phyloP scores from a whole-genome alignment of 2,797 vertebrate genomes.

The Phyllotis vaccarum region DNA sequence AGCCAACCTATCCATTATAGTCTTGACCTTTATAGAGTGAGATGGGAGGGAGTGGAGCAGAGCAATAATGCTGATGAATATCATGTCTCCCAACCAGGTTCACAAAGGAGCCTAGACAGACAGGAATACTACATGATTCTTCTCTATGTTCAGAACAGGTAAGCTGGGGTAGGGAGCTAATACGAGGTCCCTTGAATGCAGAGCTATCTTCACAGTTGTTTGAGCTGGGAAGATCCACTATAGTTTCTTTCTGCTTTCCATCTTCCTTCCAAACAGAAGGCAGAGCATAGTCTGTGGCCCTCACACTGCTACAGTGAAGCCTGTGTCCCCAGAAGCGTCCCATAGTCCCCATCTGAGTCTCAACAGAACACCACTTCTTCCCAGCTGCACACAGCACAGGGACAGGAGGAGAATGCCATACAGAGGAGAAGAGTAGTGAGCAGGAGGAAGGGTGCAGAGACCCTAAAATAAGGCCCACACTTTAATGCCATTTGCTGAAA shows the following conservation, averaged over 20 bases:
- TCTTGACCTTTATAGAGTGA: not conserved
- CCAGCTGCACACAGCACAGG: not conserved
- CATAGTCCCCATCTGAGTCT: not conserved
- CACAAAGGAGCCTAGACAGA: not conserved
- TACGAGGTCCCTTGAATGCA: not conserved
- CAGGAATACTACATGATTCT: not conserved
- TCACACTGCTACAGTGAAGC: not conserved
- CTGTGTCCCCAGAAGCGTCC: not conserved
- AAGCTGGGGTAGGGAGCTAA: not conserved
- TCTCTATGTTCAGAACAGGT: not conserved
- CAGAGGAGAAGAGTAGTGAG: not conserved
- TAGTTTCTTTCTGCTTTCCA: not conserved
- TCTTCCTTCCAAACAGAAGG: not conserved
- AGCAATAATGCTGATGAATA: not conserved
- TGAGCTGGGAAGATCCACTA: not conserved
- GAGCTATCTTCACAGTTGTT: not conserved
- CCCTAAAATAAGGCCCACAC: not conserved
- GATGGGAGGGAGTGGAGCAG: not conserved
- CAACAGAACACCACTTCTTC: not conserved
- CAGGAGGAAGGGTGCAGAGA: not conserved
- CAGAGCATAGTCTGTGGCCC: not conserved
- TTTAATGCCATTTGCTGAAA: constrained; percentile 35
- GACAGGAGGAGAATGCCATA: not conserved
- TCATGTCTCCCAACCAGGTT: not conserved
- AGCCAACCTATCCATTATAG: not conserved